phyloP scores from a whole-genome alignment of 2,113 vertebrate genomes.

The Tachycineta bicolor region DNA sequence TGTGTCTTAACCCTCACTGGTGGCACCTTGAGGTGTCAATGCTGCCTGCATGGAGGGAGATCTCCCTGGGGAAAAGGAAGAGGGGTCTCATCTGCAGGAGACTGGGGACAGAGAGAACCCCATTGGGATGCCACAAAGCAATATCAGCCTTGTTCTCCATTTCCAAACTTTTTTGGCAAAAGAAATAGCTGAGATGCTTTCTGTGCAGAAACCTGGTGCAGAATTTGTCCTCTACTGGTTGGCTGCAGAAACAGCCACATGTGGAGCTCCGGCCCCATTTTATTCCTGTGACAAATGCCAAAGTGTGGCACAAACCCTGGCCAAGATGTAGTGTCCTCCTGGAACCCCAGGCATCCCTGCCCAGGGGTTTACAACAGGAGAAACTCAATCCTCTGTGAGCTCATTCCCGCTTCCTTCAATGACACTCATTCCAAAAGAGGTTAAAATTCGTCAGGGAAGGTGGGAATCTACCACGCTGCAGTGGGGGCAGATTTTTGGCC shows the following conservation, averaged over 20 bases:
- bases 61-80: neutral
- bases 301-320: neutral
- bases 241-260: neutral
- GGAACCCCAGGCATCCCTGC: neutral
- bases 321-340: neutral
- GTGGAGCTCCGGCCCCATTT: neutral
- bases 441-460: neutral
- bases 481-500: neutral
- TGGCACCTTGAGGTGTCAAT: neutral
- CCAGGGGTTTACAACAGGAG: fast-evolving
- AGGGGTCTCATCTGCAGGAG: fast-evolving
- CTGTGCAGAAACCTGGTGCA: neutral
- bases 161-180: neutral
- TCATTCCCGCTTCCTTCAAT: neutral
- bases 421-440: neutral
- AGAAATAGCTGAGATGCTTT: neutral
- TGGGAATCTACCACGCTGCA: neutral
- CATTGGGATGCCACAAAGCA: fast-evolving
- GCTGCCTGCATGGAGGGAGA: neutral
- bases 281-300: neutral
- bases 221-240: neutral
- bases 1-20: neutral
- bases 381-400: neutral
- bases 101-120: neutral
- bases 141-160: neutral